Percentiles rank a stretch among this genome's conserved stretches.
Conservation (phyloP, 2,888 invertebrate genomes). For the Schrankia costaestrigalis region DNA sequence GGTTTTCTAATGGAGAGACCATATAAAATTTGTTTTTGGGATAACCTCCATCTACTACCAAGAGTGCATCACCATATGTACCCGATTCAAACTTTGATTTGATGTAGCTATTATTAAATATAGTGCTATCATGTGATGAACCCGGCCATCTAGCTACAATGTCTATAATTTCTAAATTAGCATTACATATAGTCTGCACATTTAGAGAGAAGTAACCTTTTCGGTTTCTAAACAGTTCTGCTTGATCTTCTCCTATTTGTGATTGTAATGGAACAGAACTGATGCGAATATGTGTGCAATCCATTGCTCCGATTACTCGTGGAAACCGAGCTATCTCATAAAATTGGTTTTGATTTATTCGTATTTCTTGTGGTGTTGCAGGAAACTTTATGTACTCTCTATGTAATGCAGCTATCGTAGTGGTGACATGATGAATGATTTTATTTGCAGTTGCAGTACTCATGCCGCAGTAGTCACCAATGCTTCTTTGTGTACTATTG, state of each 20-base stretch:
- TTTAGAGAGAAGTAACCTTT: not conserved
- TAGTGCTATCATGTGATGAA: too few relatives aligned
- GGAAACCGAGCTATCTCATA: too few relatives aligned
- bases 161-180: not conserved
- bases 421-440: too few relatives aligned
- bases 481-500: too few relatives aligned
- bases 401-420: too few relatives aligned
- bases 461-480: too few relatives aligned
- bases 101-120: not conserved
- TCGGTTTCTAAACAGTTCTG: not conserved
- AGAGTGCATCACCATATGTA: constrained; percentile 10
- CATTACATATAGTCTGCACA: not conserved
- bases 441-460: too few relatives aligned
- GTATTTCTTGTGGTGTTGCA: too few relatives aligned
- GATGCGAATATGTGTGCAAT: not conserved
- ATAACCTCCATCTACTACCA: constrained; percentile 21
- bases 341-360: too few relatives aligned
- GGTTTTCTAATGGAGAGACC: constrained; percentile 15
- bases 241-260: not conserved
- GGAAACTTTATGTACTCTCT: too few relatives aligned
- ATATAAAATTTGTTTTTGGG: constrained; percentile 8
- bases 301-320: too few relatives aligned
- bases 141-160: too few relatives aligned
- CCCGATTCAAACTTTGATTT: constrained; percentile 11
- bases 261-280: not conserved